Conservation (phyloP, 2,113 vertebrate genomes). For the Myotis brandtii region DNA sequence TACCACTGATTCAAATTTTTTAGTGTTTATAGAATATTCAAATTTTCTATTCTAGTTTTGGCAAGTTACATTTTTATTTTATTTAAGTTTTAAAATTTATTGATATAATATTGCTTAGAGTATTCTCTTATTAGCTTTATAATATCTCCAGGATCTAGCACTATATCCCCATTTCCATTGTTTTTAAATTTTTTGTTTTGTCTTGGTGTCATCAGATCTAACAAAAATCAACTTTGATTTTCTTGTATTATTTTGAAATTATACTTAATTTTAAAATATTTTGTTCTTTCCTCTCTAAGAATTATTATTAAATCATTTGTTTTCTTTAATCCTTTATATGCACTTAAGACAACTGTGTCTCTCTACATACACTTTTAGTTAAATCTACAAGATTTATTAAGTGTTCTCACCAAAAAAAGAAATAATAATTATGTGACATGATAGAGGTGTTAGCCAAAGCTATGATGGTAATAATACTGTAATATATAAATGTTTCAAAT, state of each 20-base stretch:
- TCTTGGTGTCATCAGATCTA: neutral
- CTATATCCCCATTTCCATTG: neutral
- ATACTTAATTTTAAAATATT: neutral
- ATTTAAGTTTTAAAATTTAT: neutral
- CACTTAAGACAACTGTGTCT: neutral
- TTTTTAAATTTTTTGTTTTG: neutral
- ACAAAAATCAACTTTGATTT: neutral
- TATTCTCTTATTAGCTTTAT: neutral
- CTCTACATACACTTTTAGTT: neutral
- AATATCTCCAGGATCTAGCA: neutral
- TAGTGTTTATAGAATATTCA: neutral
- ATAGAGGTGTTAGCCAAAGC: neutral
- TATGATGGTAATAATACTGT: neutral
- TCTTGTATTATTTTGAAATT: neutral
- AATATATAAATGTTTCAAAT: neutral
- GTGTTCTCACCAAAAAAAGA: neutral
- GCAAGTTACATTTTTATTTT: neutral
- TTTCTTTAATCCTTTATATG: neutral
- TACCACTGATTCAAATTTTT: neutral
- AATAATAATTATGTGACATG: neutral
- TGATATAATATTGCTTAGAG: neutral
- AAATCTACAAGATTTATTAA: neutral
- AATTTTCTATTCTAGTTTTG: neutral
- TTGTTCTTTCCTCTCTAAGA: neutral
- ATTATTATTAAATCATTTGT: neutral